Percentiles rank a stretch among this genome's conserved stretches.
phyloP scores from a whole-genome alignment of 2,113 vertebrate genomes.

The Coryphaenoides rupestris region DNA sequence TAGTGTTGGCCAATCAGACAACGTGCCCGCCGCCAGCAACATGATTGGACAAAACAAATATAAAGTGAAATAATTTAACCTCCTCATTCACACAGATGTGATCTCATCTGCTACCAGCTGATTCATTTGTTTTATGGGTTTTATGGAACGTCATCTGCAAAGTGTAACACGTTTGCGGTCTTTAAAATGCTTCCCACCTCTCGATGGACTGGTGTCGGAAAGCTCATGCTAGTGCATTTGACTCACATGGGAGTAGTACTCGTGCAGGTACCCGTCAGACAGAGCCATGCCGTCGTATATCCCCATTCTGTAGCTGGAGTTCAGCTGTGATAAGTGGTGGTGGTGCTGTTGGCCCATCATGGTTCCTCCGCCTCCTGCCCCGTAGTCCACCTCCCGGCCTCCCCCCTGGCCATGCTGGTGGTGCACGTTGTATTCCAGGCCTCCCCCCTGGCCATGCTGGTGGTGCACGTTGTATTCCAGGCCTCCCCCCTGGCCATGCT shows the following conservation, averaged over 20 bases:
- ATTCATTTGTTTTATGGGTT: no score
- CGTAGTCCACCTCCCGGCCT: background rate
- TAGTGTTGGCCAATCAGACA: no score
- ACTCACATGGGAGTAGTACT: conserved; percentile 68
- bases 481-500: conserved; percentile 12
- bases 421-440: conserved; percentile 6
- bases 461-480: conserved; percentile 6
- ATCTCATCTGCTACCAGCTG: no score
- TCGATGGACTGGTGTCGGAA: no score
- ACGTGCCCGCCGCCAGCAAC: no score
- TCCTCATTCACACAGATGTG: no score
- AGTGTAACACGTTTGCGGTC: no score
- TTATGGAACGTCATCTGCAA: no score
- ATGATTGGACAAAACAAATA: no score
- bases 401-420: conserved; percentile 14
- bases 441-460: conserved; percentile 18
- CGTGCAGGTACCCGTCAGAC: conserved; percentile 49
- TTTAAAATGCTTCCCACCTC: no score
- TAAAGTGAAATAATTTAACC: no score
- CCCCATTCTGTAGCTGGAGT: conserved; percentile 1
- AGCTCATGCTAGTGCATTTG: background rate
- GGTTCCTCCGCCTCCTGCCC: conserved; percentile 2
- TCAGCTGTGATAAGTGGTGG: background rate
- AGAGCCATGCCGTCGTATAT: conserved; percentile 57
- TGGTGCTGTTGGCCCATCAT: conserved; percentile 17